These are phyloP conservation scores for Ochlodes sylvanus DNA, from an alignment of 2,888 invertebrate genomes.

Conservation along the genomic window DNA sequence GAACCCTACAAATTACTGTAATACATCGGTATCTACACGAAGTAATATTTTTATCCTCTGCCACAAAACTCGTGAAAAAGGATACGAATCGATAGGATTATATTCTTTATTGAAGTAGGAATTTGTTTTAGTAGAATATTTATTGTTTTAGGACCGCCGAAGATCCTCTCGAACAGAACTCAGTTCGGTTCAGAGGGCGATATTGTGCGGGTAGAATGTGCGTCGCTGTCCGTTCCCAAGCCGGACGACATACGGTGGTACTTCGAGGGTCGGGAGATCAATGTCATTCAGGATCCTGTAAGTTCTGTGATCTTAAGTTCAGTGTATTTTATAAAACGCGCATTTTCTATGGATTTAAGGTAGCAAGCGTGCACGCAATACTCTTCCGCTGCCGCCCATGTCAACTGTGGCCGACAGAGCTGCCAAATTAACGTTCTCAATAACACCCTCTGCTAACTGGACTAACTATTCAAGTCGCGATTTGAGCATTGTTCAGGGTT, in stretches of 20 bases:
- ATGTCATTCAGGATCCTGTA: constrained; percentile 86
- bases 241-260: constrained; percentile 95
- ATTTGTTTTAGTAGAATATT: background rate
- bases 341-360: background rate
- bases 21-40: background rate
- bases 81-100: background rate
- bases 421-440: no score
- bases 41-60: no score
- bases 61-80: background rate
- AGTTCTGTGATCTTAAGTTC: constrained; percentile 45
- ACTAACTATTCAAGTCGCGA: no score
- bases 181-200: constrained; percentile 93
- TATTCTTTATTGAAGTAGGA: background rate
- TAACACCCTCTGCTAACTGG: no score
- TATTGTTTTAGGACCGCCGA: constrained; percentile 86
- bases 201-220: constrained; percentile 92
- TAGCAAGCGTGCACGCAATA: no score
- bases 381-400: no score
- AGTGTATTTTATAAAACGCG: no score
- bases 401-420: no score
- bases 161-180: constrained; percentile 91
- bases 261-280: constrained; percentile 92
- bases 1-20: no score
- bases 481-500: no score
- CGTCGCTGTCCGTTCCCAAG: constrained; percentile 94